Evolutionary conservation across 2,888 invertebrate species (phyloP), one percentile per base, ranked within the genome.

Genomic region (Mythimna albipuncta): DNA sequence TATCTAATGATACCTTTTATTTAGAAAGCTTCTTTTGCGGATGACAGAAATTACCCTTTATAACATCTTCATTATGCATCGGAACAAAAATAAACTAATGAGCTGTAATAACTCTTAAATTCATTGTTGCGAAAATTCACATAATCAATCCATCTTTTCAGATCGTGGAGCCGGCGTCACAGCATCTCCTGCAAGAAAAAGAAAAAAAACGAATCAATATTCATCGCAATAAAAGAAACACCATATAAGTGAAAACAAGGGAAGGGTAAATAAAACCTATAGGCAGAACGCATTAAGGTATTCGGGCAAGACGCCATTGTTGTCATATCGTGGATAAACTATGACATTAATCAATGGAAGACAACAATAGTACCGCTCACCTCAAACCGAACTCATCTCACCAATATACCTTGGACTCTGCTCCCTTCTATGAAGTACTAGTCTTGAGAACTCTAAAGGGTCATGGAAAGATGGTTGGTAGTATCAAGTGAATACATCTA

Each of bases 241-340:
- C 88, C 93, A 91, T 95, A 89, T 95, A 91, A 79, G 89, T 86
- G 87, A 81, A 79, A 81, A 85, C 89, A 88, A 90, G 85, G 89
- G 91, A 89, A 87, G 88, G 89, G 91, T 93, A 93, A 93, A 93
- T 94, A 93, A 92, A 94, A 93, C 91, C 91, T 94, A 93, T 90
- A 93, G 91, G 91, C 91, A 90, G 89, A 92, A 91, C 89, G 91
- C 93, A 94, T 94, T 93, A 94, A 91, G 91, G 93, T 91, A 92
- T 93, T 94, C 93, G 92, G 91, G 93, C 92, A 93, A 93, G 94
- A 92, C 92, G 89, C 91, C 83, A 96, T 96, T 95, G 95, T 96
- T 95, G 94, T 95, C 94, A 93, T 94, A 95, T 95, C 94, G 92
- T 94, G 94, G 94, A 95, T 95, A 95, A 95, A 95, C 95, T 94